Evolutionary conservation across 2,888 invertebrate species (phyloP), one percentile per base, ranked within the genome.

Genomic region (Apodemia duryi): DNA sequence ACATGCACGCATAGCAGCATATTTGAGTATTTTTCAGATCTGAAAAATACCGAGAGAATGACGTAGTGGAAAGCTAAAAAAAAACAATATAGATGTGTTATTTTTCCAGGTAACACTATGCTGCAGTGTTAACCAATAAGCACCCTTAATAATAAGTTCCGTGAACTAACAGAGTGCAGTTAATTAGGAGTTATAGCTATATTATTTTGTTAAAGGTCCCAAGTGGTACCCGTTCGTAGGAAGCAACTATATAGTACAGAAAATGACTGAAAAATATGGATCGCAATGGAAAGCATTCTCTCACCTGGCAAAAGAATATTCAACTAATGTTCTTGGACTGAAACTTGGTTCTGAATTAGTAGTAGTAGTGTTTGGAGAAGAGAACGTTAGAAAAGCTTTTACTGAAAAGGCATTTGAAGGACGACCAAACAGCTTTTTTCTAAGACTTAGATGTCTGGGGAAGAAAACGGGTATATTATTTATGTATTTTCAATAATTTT

Each of bases 351-450:
- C 85, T 35, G 94, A 94, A 72, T 82, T 92, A 49, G 79, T 95
- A 0, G 93, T 95, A 1, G 85, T 94, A 0, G 93, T 95, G 2
- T 94, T 93, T 41, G 94, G 95, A 1, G 85, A 93, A 51, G 92
- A 94, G 62, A 92, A 94, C 63, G 91, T 95, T 5, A 93, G 92
- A 62, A 93, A 94, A 77, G 93, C 94, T 10, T 91, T 95, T 62
- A 88, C 89, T 1, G 89, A 91, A 21, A 93, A 93, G 29, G 94
- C 94, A 68, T 95, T 95, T 73, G 94, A 95, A 74, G 95, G 95
- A 0, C 88, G 96, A 67, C 96, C 96, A 0, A 93, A 95, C 72
- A 95, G 94, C 46, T 95, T 95, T 75, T 95, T 95, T 75, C 93
- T 95, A 72, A 88, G 93, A 70, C 80, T 95, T 66, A 88, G 96